Percentiles rank a stretch among this genome's conserved stretches.
Evolutionary conservation across 2,113 vertebrate species (phyloP).

Genomic region (Forbesichthys papilliferus): DNA sequence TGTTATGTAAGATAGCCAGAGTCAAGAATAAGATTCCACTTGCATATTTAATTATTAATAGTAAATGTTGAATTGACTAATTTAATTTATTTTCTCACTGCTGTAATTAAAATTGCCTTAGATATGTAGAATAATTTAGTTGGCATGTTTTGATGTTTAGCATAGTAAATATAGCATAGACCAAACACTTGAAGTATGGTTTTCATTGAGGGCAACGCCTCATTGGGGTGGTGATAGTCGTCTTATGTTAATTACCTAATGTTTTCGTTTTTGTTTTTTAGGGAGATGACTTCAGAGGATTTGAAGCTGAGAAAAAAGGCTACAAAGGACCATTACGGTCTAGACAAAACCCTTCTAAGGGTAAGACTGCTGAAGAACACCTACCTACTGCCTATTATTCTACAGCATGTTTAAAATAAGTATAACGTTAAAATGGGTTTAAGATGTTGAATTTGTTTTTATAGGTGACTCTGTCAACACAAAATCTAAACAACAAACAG

Average conservation of each 20-base stretch:
- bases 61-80: no score
- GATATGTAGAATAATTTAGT: no score
- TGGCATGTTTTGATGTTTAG: no score
- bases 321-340: constrained; percentile 68
- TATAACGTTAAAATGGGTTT: neutral
- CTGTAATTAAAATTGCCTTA: no score
- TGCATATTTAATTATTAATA: neutral
- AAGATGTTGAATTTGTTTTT: constrained; percentile 29
- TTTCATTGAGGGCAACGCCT: constrained; percentile 8
- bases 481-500: constrained; percentile 68
- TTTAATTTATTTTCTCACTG: no score
- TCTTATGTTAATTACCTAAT: constrained; percentile 41
- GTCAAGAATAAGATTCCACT: neutral
- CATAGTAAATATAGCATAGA: neutral
- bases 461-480: constrained; percentile 65
- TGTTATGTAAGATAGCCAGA: neutral
- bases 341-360: constrained; percentile 81
- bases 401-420: no score
- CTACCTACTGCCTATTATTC: neutral
- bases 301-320: constrained; percentile 79
- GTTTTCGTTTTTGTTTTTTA: constrained; percentile 57
- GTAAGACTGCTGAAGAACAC: constrained; percentile 64
- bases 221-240: neutral
- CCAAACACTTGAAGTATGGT: neutral
- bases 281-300: constrained; percentile 86